A percentile compares a stretch with the other conserved stretches of the same genome.
Conservation (phyloP, 1,140 invertebrate species). For the Belonocnema kinseyi region DNA sequence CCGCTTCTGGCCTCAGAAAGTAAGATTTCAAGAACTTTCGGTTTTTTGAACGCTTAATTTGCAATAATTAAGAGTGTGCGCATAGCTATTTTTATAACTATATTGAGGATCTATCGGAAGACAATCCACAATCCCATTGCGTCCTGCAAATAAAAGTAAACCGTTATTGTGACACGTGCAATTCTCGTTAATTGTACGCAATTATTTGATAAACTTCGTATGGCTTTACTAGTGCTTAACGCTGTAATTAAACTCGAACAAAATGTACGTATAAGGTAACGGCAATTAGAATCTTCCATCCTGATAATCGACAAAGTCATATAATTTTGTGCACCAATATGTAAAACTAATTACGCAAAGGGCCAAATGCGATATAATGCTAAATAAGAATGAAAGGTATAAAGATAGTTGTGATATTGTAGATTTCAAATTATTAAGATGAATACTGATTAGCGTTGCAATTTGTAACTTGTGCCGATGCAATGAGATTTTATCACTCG, state of each 20-base stretch:
- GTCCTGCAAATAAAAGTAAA: constrained; percentile 62
- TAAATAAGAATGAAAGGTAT: constrained; percentile 34
- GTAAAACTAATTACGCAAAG: constrained; percentile 9
- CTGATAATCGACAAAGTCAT: constrained; percentile 36
- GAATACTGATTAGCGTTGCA: constrained; percentile 16
- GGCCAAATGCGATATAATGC: constrained; percentile 24
- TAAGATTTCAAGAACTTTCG: constrained; percentile 40
- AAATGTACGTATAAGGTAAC: constrained; percentile 38
- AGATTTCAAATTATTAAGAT: constrained; percentile 43
- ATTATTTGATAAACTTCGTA: constrained; percentile 51
- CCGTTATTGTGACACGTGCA: constrained; percentile 43
- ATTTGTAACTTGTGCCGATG: background rate
- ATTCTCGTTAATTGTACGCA: constrained; percentile 15
- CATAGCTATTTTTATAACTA: constrained; percentile 68
- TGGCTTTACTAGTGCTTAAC: constrained; percentile 52
- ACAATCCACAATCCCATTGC: constrained; percentile 69
- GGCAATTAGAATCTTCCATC: constrained; percentile 58
- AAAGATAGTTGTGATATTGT: constrained; percentile 46
- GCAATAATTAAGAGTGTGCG: constrained; percentile 57
- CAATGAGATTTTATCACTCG: constrained; percentile 20
- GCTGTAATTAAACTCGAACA: constrained; percentile 46
- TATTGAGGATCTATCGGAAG: constrained; percentile 57
- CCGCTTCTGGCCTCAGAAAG: constrained; percentile 1
- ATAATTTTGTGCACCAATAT: constrained; percentile 44
- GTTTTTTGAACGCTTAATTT: constrained; percentile 22